Percentiles rank a stretch among this genome's conserved stretches.
Evolutionary conservation across 2,797 vertebrate genomes (phyloP).

Genomic region (Sebastiscus albofasciatus): DNA sequence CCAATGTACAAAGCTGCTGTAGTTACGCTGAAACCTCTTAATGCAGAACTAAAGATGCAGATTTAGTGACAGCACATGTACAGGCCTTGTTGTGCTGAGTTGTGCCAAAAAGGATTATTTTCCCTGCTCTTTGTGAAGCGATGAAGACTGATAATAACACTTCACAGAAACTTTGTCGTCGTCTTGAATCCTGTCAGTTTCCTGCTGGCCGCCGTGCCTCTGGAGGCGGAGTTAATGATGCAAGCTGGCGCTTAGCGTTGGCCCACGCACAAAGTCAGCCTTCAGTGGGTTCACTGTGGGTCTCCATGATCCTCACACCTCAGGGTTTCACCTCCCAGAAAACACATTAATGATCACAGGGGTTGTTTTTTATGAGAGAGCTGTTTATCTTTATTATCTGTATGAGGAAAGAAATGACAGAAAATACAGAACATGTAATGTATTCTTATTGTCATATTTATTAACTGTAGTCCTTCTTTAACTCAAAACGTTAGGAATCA

Average conservation of each 20-base stretch:
- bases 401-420: not conserved
- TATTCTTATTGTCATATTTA: not conserved
- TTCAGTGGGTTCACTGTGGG: not conserved
- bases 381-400: not conserved
- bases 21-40: not conserved
- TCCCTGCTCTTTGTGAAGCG: not conserved
- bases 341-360: not conserved
- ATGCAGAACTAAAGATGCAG: not conserved
- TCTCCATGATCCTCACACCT: not conserved
- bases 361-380: not conserved
- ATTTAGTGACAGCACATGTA: not conserved
- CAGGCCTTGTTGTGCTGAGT: not conserved
- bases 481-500: not conserved
- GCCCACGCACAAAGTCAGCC: constrained; percentile 19
- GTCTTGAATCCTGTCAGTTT: not conserved
- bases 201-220: constrained; percentile 11
- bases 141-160: not conserved
- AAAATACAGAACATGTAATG: not conserved
- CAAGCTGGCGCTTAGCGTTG: constrained; percentile 18
- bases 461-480: too few species aligned
- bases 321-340: constrained; percentile 20
- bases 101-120: not conserved
- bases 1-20: not conserved
- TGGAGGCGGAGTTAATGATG: constrained; percentile 59
- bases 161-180: not conserved